Percentiles rank a stretch among this genome's conserved stretches.
Evolutionary conservation across 2,113 vertebrate species (phyloP).

Genomic region (Corapipo altera): DNA sequence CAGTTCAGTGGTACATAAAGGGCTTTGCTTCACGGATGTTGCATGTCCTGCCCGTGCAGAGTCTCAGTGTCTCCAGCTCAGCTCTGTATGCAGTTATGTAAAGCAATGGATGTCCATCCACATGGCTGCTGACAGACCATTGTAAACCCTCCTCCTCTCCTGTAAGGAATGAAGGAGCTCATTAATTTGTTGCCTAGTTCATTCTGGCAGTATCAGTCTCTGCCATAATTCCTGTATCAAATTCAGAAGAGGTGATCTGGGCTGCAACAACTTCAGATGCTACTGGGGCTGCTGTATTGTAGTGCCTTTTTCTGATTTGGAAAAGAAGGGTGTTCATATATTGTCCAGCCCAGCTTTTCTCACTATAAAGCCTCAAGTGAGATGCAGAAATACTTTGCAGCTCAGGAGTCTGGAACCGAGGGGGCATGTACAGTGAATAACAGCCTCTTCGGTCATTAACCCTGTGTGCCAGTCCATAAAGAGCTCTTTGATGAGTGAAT

Average conservation of each 20-base stretch:
- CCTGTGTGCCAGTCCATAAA: neutral
- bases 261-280: neutral
- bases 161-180: neutral
- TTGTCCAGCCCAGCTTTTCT: neutral
- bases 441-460: neutral
- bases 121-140: neutral
- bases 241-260: neutral
- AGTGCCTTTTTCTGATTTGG: neutral
- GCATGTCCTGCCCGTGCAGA: neutral
- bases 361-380: neutral
- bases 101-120: neutral
- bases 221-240: neutral
- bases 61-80: neutral
- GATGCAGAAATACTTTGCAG: neutral
- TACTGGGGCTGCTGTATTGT: neutral
- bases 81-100: rapidly evolving
- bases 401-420: neutral
- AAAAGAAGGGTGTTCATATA: neutral
- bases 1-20: neutral
- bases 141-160: neutral
- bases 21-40: neutral
- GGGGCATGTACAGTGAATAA: neutral
- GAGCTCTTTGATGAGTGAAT: neutral
- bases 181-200: neutral
- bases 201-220: neutral